A percentile compares a stretch with the other conserved stretches of the same genome.
Conservation (phyloP, 2,888 invertebrate species). For the Ypsolopha scabrella region DNA sequence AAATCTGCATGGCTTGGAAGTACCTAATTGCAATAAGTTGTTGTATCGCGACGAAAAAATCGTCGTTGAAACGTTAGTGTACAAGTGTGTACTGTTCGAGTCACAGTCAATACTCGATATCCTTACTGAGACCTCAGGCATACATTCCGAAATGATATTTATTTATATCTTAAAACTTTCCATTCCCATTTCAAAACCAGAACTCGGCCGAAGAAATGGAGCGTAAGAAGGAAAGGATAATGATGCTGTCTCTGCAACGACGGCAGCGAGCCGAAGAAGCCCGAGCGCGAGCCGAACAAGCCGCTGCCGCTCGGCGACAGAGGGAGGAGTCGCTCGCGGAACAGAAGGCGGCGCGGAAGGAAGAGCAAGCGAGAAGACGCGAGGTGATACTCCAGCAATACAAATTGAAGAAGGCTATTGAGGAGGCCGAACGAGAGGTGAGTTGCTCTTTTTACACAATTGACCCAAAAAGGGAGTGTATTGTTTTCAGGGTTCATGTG, state of each 20-base stretch:
- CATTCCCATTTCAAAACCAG: constrained; percentile 43
- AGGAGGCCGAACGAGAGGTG: constrained; percentile 83
- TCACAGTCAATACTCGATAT: not conserved
- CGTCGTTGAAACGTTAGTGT: too few relatives aligned
- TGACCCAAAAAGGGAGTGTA: too few relatives aligned
- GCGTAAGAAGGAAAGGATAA: constrained; percentile 90
- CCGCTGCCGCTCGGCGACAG: constrained; percentile 73
- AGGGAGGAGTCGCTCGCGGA: constrained; percentile 71
- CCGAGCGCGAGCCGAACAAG: constrained; percentile 85
- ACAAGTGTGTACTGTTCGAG: too few relatives aligned
- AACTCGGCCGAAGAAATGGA: constrained; percentile 92
- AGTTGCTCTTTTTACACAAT: too few relatives aligned
- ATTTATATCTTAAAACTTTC: too few relatives aligned
- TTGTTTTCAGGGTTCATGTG: too few relatives aligned
- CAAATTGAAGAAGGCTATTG: constrained; percentile 85
- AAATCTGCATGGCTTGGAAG: too few relatives aligned
- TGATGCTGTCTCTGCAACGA: constrained; percentile 89
- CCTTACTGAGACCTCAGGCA: not conserved
- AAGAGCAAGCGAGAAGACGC: constrained; percentile 89
- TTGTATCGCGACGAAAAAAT: too few relatives aligned
- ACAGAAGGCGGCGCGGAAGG: constrained; percentile 78
- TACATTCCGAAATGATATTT: not conserved
- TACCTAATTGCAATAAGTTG: too few relatives aligned
- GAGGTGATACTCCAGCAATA: constrained; percentile 81
- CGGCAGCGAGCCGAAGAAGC: constrained; percentile 92